Base-by-base conservation (phyloP, 2,797 vertebrate species). In the Momotus momota region DNA sequence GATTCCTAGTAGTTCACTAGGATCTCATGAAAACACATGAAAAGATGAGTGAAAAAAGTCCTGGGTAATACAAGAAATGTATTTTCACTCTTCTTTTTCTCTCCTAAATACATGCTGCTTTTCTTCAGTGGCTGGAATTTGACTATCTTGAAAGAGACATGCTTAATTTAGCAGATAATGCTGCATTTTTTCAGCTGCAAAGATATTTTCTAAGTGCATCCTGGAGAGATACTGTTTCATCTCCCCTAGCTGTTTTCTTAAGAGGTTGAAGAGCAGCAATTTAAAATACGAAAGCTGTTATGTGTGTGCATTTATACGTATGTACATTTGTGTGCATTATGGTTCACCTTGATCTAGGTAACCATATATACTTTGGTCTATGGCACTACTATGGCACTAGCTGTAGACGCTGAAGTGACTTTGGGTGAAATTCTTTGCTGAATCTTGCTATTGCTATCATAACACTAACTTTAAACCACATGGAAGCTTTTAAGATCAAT, bases 401-500 rank as follows among this genome's bases (percentile, higher is more conserved):
- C 31, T 67, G 45, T n/a, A 49, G 65, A 4, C 19, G 17, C 38
- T 86, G 41, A 33, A 81, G 23, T 21, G 61, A 62, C 82, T 29
- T 55, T 11, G 49, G 33, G 49, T 49, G 52, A 78, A 79, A 81
- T 51, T 66, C 78, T 67, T 60, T 31, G 45, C 67, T 87, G 84
- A 71, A 62, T 49, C 43, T 72, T 33, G 20, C 46, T 80, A 14
- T 40, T 55, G 45, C 9, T 43, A 12, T 52, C 6, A 1, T 18
- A 82, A 73, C 55, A 14, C 29, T 79, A 48, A 31, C 57, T 57
- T 51, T 31, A 40, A 75, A 60, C 16, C 38, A 33, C 5, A 9
- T 48, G 55, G 49, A 84, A 69, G 14, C 8, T 90, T 93, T 84
- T 55, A 79, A 78, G 88, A 69, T 70, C 29, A 27, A 31, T 62